Evolutionary conservation across 2,888 invertebrate species (phyloP), one percentile per base, ranked within the genome.

Genomic region (Pogonocherus hispidulus): DNA sequence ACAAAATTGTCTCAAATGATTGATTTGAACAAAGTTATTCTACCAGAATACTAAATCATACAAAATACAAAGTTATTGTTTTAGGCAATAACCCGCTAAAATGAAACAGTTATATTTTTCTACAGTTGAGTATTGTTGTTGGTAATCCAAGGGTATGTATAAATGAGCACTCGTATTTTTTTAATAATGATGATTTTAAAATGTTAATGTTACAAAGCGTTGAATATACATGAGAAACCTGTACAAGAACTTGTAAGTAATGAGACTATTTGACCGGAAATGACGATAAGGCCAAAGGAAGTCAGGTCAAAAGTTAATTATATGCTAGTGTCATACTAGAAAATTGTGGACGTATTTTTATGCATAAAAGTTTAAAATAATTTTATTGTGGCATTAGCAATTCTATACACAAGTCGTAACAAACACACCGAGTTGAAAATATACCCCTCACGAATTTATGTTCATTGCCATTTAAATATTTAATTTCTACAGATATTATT

Each of bases 281-380:
- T 83, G 83, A 82, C 82, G 81, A 76, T 77, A 80, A 81, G 82
- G 84, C 82, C 80, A 78, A 74, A 79, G 83, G 84, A 83, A 82
- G 79, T 76, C 76, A 77, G 82, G 82, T 81, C 80, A 80, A 74
- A 79, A 75, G 81, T 83, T 81, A 83, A 83, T 76, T 74, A 76
- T 78, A 82, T 83, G 76, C 82, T 72, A 73, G 79, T 81, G 81
- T 81, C 82, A 80, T 69, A 78, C 77, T 75, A 64, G 69, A 69
- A 69, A 66, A 63, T 60, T 67, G 71, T 71, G 16, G 63, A 66
- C 66, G 70, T 57, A 66, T 69, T 64, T 68, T 71, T 23, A 37
- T 49, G 37, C 49, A 37, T 49, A 49, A 51, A 51, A n/a, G 23
- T 62, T 37, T 20, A 37, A 54, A 52, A 37, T 22, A 51, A 59